A percentile compares a stretch with the other conserved stretches of the same genome.
Conservation (phyloP, 2,113 vertebrate species). For the Urocitellus parryii region DNA sequence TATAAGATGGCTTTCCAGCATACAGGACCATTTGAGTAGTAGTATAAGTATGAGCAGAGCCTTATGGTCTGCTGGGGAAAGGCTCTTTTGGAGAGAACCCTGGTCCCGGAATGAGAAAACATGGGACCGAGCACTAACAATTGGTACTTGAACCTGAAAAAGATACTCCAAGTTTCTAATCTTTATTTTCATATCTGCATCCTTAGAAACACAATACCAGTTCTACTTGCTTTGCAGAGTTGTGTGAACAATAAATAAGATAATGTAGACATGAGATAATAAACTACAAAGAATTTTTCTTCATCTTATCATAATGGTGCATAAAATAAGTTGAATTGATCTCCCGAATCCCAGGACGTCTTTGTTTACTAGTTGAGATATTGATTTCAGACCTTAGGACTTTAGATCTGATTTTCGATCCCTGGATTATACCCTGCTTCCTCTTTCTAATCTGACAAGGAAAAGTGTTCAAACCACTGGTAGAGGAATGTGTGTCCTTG, state of each 20-base stretch:
- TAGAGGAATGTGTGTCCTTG: slow-evolving; percentile 65
- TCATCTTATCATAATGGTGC: slow-evolving; percentile 39
- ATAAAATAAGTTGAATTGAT: slow-evolving; percentile 4
- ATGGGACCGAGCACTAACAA: neutral
- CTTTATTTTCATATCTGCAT: neutral
- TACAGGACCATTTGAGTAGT: neutral
- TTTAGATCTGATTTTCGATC: slow-evolving; percentile 38
- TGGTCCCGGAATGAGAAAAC: neutral
- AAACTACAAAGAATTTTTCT: slow-evolving; percentile 52
- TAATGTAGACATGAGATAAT: neutral
- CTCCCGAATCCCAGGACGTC: neutral
- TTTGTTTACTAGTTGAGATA: slow-evolving; percentile 21
- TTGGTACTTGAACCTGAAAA: neutral
- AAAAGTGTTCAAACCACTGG: slow-evolving; percentile 39
- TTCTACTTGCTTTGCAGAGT: slow-evolving; percentile 45
- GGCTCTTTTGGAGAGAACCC: neutral
- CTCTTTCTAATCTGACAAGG: slow-evolving; percentile 65
- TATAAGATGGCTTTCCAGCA: neutral
- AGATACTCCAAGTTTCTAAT: slow-evolving; percentile 13
- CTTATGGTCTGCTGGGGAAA: neutral
- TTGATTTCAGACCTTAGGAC: slow-evolving; percentile 49
- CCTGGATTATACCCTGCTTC: neutral
- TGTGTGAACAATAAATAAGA: slow-evolving; percentile 51
- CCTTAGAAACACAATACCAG: neutral
- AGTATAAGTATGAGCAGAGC: neutral